phyloP scores from a whole-genome alignment of 2,113 vertebrate genomes.

The Anser brachyrhynchus region DNA sequence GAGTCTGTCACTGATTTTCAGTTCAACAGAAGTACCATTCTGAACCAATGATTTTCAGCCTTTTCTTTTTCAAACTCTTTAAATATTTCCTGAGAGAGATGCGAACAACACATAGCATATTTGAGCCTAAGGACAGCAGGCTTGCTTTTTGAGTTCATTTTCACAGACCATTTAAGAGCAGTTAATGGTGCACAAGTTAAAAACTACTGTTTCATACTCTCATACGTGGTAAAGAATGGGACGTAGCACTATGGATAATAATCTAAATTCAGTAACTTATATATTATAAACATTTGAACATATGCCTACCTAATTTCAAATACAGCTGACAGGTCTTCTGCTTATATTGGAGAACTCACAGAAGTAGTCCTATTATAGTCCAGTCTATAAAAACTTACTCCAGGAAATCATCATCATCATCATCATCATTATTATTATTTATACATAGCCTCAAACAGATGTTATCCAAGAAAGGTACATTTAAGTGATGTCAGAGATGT shows the following conservation, averaged over 20 bases:
- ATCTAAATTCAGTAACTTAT: background rate
- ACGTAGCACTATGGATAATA: background rate
- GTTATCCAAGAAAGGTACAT: background rate
- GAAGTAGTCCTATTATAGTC: background rate
- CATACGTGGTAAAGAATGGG: background rate
- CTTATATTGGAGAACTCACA: background rate
- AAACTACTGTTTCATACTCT: background rate
- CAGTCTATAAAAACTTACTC: background rate
- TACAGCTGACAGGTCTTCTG: background rate
- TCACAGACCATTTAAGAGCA: background rate
- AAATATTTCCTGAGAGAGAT: background rate
- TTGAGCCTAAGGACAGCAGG: background rate
- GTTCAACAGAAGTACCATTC: background rate
- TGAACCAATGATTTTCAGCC: background rate
- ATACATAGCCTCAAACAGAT: background rate
- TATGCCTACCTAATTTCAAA: background rate
- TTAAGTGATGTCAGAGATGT: background rate
- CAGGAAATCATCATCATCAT: background rate
- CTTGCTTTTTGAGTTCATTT: background rate
- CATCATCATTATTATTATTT: background rate
- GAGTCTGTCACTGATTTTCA: background rate
- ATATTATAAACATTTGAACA: background rate
- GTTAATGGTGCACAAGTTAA: background rate
- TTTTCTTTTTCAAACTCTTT: background rate
- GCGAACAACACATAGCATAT: background rate